phyloP scores from a whole-genome alignment of 1,140 invertebrate species.

The Hermetia illucens region DNA sequence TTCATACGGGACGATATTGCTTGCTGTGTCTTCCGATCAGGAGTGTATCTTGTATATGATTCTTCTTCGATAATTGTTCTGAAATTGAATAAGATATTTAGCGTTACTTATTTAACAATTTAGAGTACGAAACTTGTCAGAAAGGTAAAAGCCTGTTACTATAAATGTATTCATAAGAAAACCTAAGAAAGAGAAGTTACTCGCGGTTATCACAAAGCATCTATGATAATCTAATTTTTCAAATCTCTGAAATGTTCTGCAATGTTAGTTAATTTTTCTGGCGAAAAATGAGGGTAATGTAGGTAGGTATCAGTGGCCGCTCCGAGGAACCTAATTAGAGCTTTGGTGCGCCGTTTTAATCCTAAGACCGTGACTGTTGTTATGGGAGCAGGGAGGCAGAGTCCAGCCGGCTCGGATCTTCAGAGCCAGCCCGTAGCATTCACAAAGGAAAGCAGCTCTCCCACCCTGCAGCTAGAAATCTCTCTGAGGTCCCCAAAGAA shows the following conservation, averaged over 20 bases:
- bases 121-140: neutral
- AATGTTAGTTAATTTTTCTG: conserved; percentile 6
- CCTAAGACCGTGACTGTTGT: too few species aligned
- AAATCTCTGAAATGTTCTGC: neutral
- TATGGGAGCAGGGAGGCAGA: too few species aligned
- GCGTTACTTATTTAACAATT: neutral
- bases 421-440: too few species aligned
- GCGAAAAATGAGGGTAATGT: too few species aligned
- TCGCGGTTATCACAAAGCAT: too few species aligned
- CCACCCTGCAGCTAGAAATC: too few species aligned
- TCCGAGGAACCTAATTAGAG: too few species aligned
- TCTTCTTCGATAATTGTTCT: neutral
- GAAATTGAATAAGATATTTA: neutral
- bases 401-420: too few species aligned
- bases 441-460: too few species aligned
- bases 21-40: neutral
- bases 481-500: too few species aligned
- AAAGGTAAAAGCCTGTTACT: neutral
- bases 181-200: conserved; percentile 9
- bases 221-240: conserved; percentile 9
- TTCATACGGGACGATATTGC: neutral
- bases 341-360: too few species aligned
- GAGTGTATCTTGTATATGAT: neutral
- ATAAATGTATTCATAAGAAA: conserved; percentile 13
- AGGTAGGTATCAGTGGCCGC: too few species aligned